Evolutionary conservation across 2,888 invertebrate species (phyloP).

Genomic region (Eilema griseolum): DNA sequence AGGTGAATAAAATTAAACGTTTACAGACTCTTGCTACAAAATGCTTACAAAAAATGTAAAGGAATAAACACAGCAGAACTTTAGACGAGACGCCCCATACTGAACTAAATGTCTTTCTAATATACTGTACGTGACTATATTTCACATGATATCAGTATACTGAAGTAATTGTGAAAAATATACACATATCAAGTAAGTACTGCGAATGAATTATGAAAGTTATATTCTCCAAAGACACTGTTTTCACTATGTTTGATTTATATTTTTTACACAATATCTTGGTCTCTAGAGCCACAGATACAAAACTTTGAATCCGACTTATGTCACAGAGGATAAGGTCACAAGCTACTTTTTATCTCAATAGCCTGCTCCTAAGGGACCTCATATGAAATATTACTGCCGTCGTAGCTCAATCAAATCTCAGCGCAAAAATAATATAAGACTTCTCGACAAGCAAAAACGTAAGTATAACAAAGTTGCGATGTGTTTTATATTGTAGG

Average conservation of each 20-base stretch:
- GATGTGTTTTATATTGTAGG: background rate
- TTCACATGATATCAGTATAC: background rate
- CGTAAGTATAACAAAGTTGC: background rate
- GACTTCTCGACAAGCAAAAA: background rate
- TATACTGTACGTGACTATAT: background rate
- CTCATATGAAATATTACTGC: slow-evolving; percentile 14
- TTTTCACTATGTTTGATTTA: background rate
- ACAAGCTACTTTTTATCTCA: slow-evolving; percentile 15
- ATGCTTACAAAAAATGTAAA: background rate
- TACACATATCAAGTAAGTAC: background rate
- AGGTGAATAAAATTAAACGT: background rate
- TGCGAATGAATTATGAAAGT: background rate
- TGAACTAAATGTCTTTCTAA: background rate
- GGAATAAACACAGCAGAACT: background rate
- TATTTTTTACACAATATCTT: background rate
- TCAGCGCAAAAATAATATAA: slow-evolving; percentile 8
- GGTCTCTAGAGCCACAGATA: background rate
- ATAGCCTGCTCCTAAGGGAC: slow-evolving; percentile 5
- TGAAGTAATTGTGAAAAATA: background rate
- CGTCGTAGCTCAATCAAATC: slow-evolving; percentile 17
- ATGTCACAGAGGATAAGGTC: slow-evolving; percentile 16
- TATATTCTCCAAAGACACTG: background rate
- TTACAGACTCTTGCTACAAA: background rate
- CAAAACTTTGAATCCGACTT: slow-evolving; percentile 17
- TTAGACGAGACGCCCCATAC: background rate